Conservation (phyloP, 1,140 invertebrate genomes). For the Drosophila nikananu region DNA sequence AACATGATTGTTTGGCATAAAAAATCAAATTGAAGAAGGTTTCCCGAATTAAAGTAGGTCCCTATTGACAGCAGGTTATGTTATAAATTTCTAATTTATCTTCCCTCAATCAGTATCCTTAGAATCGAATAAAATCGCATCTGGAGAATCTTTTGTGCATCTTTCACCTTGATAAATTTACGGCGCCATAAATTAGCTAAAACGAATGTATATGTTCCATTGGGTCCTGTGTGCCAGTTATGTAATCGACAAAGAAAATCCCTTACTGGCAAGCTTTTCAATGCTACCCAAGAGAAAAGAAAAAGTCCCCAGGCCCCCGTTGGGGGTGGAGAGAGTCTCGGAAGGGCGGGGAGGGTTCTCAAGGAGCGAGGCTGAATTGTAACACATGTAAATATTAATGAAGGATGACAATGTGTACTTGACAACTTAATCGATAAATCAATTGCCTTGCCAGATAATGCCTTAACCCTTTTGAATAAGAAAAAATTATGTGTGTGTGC, state of each 20-base stretch:
- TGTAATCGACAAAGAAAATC: slow-evolving; percentile 51
- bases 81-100: slow-evolving; percentile 1
- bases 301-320: slow-evolving; percentile 32
- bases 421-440: slow-evolving; percentile 84
- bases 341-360: slow-evolving; percentile 1
- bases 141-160: slow-evolving; percentile 22
- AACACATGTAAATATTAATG: slow-evolving; percentile 80
- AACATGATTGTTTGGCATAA: not conserved
- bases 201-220: slow-evolving; percentile 24
- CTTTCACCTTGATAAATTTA: slow-evolving; percentile 55
- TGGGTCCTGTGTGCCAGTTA: slow-evolving; percentile 48
- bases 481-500: slow-evolving; percentile 34
- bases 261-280: slow-evolving; percentile 49
- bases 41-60: not conserved
- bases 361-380: slow-evolving; percentile 55
- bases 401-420: slow-evolving; percentile 80
- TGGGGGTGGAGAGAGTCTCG: not conserved
- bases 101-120: slow-evolving; percentile 1
- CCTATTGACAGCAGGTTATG: not conserved
- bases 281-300: slow-evolving; percentile 44
- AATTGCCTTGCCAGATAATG: slow-evolving; percentile 75
- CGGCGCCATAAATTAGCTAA: slow-evolving; percentile 36
- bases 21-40: not conserved
- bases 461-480: slow-evolving; percentile 67
- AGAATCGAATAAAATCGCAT: slow-evolving; percentile 18